Evolutionary conservation across 2,888 invertebrate genomes (phyloP).

Genomic region (Caenorhabditis sp.): DNA sequence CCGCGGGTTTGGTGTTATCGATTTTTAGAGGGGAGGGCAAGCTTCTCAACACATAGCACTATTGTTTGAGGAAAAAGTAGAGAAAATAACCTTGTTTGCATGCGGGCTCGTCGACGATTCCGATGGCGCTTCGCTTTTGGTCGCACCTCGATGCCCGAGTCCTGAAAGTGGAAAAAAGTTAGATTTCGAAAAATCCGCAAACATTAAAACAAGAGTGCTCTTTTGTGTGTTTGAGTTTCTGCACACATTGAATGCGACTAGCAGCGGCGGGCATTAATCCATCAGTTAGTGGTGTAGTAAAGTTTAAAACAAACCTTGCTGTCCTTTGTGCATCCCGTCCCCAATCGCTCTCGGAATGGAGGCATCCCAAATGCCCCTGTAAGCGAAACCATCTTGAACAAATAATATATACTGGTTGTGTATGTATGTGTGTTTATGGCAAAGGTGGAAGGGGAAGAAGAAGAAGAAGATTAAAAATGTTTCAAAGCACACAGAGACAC

Average conservation of each 20-base stretch:
- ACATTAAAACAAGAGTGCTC: slow-evolving; percentile 32
- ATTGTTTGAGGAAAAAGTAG: background rate
- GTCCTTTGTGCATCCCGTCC: slow-evolving; percentile 59
- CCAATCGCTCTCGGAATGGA: slow-evolving; percentile 58
- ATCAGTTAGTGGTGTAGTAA: background rate
- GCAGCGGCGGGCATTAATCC: slow-evolving; percentile 14
- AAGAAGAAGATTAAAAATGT: slow-evolving; percentile 39
- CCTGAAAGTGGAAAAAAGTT: slow-evolving; percentile 30
- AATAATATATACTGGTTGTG: slow-evolving; percentile 31
- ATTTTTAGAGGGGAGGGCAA: no score
- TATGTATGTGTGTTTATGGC: background rate
- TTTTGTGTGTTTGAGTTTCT: background rate
- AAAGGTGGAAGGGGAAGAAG: slow-evolving; percentile 4
- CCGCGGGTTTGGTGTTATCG: background rate
- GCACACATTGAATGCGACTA: slow-evolving; percentile 26
- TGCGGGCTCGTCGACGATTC: slow-evolving; percentile 38
- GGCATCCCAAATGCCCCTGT: slow-evolving; percentile 60
- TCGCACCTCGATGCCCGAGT: slow-evolving; percentile 55
- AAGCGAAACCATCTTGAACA: slow-evolving; percentile 55
- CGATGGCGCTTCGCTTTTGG: slow-evolving; percentile 39
- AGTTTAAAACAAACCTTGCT: slow-evolving; percentile 50
- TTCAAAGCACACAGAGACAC: slow-evolving; percentile 1
- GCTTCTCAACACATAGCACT: no score
- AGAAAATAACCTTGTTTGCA: slow-evolving; percentile 48
- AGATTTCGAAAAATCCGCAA: slow-evolving; percentile 9